Conservation (phyloP, 1,140 invertebrate genomes). For the Myzus persicae region DNA sequence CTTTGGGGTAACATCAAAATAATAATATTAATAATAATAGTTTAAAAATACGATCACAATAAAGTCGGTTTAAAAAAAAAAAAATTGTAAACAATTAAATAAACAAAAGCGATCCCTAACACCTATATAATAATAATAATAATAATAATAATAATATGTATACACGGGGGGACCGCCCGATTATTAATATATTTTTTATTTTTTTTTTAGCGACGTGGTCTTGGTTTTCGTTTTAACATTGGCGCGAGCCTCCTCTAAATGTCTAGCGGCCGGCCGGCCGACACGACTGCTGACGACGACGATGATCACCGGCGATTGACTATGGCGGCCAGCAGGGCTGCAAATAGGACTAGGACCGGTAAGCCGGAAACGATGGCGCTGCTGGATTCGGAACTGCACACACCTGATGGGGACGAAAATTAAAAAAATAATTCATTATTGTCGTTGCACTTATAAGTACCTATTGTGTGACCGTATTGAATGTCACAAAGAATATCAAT, state of each 20-base stretch:
- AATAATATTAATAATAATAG: conserved; percentile 48
- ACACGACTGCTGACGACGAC: conserved; percentile 2
- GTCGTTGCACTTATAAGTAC: background rate
- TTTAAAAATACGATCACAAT: conserved; percentile 57
- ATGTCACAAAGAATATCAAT: conserved; percentile 8
- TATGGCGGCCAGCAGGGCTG: background rate
- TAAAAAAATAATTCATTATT: background rate
- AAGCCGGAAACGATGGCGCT: background rate
- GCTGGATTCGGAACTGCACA: conserved; percentile 40
- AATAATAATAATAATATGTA: background rate
- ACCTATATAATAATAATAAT: conserved; percentile 37
- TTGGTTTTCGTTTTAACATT: background rate
- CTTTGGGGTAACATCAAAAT: background rate
- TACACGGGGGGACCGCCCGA: background rate
- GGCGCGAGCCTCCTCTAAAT: background rate
- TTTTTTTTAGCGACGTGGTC: background rate
- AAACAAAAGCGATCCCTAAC: conserved; percentile 59
- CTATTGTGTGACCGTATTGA: background rate
- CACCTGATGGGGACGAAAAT: background rate
- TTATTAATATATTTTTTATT: background rate
- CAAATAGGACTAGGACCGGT: background rate
- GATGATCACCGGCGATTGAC: conserved; percentile 36
- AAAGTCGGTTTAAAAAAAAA: conserved; percentile 35
- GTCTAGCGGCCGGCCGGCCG: conserved; percentile 5
- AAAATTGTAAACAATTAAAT: conserved; percentile 35